Conservation (phyloP, 35 echinoderm and acorn worm species). For the Diadema setosum region DNA sequence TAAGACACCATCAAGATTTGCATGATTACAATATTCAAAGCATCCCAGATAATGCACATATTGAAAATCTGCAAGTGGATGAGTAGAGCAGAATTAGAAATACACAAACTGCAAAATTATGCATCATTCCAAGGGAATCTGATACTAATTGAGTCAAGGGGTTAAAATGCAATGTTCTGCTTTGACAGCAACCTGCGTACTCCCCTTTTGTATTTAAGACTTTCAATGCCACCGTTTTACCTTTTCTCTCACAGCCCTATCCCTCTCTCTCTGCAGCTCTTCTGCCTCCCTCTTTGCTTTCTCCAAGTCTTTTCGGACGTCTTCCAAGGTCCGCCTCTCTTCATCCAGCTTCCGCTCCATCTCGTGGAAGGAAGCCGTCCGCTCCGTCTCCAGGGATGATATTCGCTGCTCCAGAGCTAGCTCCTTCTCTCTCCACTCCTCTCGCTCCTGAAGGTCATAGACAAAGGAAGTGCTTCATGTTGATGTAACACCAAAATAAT, state of each 20-base stretch:
- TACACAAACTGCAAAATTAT: too few species aligned
- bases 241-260: slow-evolving; percentile 13
- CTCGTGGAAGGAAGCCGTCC: background rate
- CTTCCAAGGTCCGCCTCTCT: background rate
- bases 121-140: background rate
- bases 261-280: background rate
- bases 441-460: too few species aligned
- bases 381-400: background rate
- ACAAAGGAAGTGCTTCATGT: too few species aligned
- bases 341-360: slow-evolving; percentile 8
- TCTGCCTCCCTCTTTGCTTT: background rate
- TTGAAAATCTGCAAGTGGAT: too few species aligned
- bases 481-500: too few species aligned
- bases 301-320: background rate
- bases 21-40: too few species aligned
- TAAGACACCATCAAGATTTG: too few species aligned
- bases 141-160: background rate
- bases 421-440: slow-evolving; percentile 4
- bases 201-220: background rate
- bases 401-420: background rate
- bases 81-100: too few species aligned
- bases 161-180: background rate
- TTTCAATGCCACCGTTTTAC: background rate
- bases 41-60: too few species aligned
- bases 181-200: background rate